Percentiles rank a stretch among this genome's conserved stretches.
These are phyloP conservation scores for Eilema caniola DNA, from an alignment of 2,888 invertebrate genomes.

Conservation along the genomic window DNA sequence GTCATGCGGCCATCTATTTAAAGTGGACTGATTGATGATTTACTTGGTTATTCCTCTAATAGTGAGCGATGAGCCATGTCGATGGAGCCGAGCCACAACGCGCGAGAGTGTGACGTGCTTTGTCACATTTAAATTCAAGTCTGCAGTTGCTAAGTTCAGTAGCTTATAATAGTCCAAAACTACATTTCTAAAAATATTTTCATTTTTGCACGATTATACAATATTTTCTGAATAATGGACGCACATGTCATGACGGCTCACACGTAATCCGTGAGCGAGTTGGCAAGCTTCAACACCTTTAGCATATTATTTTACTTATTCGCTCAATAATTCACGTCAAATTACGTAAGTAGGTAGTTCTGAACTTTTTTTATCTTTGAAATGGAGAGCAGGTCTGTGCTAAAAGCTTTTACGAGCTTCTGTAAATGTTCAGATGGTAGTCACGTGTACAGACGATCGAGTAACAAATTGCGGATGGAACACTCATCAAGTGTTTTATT, in stretches of 20 bases:
- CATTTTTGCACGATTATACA: conserved; percentile 2
- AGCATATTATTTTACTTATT: conserved; percentile 43
- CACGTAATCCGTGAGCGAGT: conserved; percentile 30
- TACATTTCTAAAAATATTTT: conserved; percentile 36
- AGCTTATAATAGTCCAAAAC: conserved; percentile 29
- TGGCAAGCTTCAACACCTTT: conserved; percentile 25
- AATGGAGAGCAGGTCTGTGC: conserved; percentile 8
- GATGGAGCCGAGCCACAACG: too few relatives aligned
- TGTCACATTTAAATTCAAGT: not conserved
- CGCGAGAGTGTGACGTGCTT: too few relatives aligned
- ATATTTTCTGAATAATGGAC: conserved; percentile 21
- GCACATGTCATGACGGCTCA: conserved; percentile 35
- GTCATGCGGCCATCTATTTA: too few relatives aligned
- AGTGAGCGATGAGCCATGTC: too few relatives aligned
- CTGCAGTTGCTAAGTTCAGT: not conserved
- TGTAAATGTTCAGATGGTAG: not conserved
- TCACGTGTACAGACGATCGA: not conserved
- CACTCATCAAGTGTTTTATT: conserved; percentile 3
- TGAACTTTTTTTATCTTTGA: conserved; percentile 12
- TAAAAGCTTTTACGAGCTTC: conserved; percentile 6
- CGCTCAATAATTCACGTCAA: conserved; percentile 33
- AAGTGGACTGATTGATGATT: too few relatives aligned
- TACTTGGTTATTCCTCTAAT: too few relatives aligned
- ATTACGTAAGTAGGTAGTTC: conserved; percentile 24
- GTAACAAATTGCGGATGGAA: not conserved